phyloP scores from a whole-genome alignment of 2,888 invertebrate genomes.

The Drosophila acutilabella region DNA sequence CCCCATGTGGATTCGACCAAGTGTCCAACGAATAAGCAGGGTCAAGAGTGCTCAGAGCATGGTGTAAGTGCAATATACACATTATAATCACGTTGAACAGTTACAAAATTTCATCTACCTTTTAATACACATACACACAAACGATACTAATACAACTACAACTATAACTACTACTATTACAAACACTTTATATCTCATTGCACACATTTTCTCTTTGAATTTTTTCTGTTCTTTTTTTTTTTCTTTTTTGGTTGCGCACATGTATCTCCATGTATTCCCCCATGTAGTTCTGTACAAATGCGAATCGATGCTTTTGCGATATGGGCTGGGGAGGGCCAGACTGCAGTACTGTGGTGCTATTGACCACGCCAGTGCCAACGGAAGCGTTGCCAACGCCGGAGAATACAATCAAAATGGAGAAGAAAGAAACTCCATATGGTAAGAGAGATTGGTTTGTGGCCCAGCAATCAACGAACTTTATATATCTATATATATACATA shows the following conservation, averaged over 20 bases:
- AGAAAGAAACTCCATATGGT: constrained; percentile 97
- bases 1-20: constrained; percentile 93
- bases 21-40: constrained; percentile 95
- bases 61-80: constrained; percentile 90
- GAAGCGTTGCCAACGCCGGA: constrained; percentile 87
- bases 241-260: constrained; percentile 33
- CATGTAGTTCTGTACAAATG: constrained; percentile 94
- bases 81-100: neutral
- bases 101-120: neutral
- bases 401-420: constrained; percentile 90
- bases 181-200: neutral
- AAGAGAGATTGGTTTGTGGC: constrained; percentile 85
- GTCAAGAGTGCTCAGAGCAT: constrained; percentile 96
- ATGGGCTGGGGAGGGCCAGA: constrained; percentile 95
- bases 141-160: neutral
- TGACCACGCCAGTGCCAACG: constrained; percentile 87
- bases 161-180: neutral
- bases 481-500: constrained; percentile 15
- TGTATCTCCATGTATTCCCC: neutral
- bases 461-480: neutral
- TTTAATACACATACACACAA: neutral
- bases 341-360: constrained; percentile 91
- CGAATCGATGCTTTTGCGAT: constrained; percentile 96
- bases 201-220: neutral
- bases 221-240: neutral